Evolutionary conservation across 2,113 vertebrate species (phyloP).

Genomic region (Pedetes capensis): DNA sequence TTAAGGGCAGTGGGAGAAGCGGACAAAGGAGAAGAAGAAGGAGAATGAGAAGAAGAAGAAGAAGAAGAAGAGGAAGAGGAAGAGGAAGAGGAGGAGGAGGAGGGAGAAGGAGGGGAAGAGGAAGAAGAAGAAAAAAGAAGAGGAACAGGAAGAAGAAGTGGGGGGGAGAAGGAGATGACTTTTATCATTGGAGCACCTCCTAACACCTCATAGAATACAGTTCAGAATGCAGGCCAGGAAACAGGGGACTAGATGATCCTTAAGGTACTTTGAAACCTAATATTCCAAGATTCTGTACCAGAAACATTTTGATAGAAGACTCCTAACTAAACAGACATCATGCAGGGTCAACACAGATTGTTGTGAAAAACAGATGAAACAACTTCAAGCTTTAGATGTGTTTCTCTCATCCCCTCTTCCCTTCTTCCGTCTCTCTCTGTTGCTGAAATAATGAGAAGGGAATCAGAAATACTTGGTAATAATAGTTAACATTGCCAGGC

Average conservation of each 20-base stretch:
- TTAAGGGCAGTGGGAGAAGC: neutral
- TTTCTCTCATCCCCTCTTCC: neutral
- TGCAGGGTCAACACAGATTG: neutral
- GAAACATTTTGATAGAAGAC: constrained; percentile 13
- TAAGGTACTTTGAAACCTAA: neutral
- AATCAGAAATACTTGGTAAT: neutral
- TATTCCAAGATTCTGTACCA: neutral
- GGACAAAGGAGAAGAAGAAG: too few species aligned
- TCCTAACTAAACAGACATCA: neutral
- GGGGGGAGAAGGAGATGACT: neutral
- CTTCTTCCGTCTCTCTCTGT: neutral
- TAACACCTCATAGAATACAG: neutral
- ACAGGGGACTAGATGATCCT: neutral
- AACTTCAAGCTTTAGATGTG: neutral
- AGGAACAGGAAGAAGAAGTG: neutral
- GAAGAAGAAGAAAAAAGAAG: neutral
- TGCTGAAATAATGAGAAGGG: neutral
- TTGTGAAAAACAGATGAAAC: neutral
- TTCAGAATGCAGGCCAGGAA: neutral
- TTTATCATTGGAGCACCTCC: neutral
- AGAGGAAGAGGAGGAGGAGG: neutral
- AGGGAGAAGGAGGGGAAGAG: too few species aligned
- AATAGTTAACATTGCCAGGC: too few species aligned
- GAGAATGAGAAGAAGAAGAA: too few species aligned
- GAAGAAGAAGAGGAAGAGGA: too few species aligned